Evolutionary conservation across 2,797 vertebrate species (phyloP), one percentile per base, ranked within the genome.

Genomic region (Malacoctenus gilli): DNA sequence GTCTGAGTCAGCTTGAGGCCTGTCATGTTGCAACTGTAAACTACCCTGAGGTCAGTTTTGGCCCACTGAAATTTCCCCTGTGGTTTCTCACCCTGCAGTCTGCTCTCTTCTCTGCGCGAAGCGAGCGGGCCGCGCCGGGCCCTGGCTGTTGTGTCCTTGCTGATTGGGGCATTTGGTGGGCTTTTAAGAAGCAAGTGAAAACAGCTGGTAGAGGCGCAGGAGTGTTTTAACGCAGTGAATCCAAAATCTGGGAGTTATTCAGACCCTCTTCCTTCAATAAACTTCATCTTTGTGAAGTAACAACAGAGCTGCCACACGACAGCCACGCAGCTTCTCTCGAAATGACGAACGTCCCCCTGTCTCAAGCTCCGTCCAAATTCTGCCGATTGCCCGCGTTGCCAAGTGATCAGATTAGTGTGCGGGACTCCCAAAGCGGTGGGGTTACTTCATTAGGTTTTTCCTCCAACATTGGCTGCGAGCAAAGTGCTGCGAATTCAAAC

Each of bases 1-100:
- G 30, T 28, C 46, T 78, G 75, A 84, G 44, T 84, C 79, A 82
- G 53, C 30, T 48, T 15, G 0, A 47, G 48, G 28, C 43, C 32
- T 36, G 56, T n/a, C 7, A 5, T 70, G 72, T 71, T 59, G 68
- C 56, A 67, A 65, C 70, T 72, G 61, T 82, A 57, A 80, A 84
- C 61, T 59, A 59, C 53, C 0, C 39, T 68, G 61, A 70, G 70
- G 72, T 85, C 82, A 77, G 41, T 64, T 48, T 2, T 28, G n/a
- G 52, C 58, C 59, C n/a, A 3, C 59, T 61, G 59, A 84, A 80
- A 86, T 55, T 77, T 52, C 82, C 84, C 80, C 43, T 50, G 72
- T 75, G 80, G 75, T 76, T 84, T 85, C 72, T 70, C 32, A 50
- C 61, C 18, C 32, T 59, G 25, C 9, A 18, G 53, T 37, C 13